Conservation (phyloP, 1,140 invertebrate species). For the Artemia franciscana region DNA sequence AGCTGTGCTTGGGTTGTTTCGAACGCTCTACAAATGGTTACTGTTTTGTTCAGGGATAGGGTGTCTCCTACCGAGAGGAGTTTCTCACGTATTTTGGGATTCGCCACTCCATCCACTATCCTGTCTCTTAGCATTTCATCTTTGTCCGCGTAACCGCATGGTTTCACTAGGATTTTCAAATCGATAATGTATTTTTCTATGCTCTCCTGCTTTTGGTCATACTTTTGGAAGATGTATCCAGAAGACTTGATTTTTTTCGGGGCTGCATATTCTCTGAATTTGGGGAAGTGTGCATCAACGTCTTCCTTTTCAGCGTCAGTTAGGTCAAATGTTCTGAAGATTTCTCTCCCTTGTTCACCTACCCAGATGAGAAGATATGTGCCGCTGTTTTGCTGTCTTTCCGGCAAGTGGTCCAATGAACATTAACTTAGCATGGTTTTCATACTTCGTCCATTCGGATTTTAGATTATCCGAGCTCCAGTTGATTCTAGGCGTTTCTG, state of each 20-base stretch:
- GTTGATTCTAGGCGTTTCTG: too few relatives aligned
- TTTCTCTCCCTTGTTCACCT: neutral
- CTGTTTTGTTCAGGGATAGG: neutral
- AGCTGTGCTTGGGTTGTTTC: neutral
- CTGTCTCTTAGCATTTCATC: neutral
- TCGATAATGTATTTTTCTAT: neutral
- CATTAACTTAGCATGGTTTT: conserved; percentile 6
- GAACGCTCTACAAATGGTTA: neutral
- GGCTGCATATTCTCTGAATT: neutral
- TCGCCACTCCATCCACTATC: neutral
- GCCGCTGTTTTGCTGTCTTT: neutral
- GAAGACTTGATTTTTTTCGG: neutral
- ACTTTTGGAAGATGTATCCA: neutral
- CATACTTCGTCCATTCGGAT: neutral
- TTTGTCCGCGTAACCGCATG: neutral
- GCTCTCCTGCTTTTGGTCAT: neutral
- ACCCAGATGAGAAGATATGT: neutral
- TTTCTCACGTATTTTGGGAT: neutral
- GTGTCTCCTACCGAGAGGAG: neutral
- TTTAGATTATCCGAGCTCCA: neutral
- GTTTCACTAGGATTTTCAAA: neutral
- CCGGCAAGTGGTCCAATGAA: conserved; percentile 1
- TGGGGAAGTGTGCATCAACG: neutral
- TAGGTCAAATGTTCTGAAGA: neutral
- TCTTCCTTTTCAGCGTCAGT: neutral